phyloP scores from a whole-genome alignment of 1,140 invertebrate genomes.

The Drosophila tani region DNA sequence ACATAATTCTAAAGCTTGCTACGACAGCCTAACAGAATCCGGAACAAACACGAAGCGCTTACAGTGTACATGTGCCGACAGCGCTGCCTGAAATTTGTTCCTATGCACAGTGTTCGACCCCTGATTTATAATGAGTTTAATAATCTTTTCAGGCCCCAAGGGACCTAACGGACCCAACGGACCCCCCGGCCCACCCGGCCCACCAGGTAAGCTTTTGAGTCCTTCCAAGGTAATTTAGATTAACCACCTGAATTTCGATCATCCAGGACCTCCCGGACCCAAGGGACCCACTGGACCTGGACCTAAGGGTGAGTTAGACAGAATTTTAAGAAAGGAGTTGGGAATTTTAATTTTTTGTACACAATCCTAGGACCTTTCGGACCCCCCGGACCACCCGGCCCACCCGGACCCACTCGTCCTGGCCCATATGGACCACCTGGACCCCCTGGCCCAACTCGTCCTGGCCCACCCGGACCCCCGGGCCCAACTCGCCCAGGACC shows the following conservation, averaged over 20 bases:
- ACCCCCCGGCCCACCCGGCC: slow-evolving; percentile 79
- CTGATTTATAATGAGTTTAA: not conserved
- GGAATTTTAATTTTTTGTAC: not conserved
- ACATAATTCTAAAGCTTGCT: too few relatives aligned
- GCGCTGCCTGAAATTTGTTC: too few relatives aligned
- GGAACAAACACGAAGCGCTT: too few relatives aligned
- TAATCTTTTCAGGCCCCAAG: slow-evolving; percentile 49
- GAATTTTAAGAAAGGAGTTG: too few relatives aligned
- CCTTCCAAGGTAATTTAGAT: not conserved
- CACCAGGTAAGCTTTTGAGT: slow-evolving; percentile 54
- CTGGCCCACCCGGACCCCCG: slow-evolving; percentile 59
- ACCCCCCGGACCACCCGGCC: slow-evolving; percentile 72
- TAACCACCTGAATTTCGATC: not conserved
- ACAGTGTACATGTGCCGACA: too few relatives aligned
- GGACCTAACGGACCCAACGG: slow-evolving; percentile 68
- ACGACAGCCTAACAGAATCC: too few relatives aligned
- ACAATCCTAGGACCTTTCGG: slow-evolving; percentile 36
- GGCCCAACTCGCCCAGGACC: slow-evolving; percentile 22
- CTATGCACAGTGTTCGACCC: too few relatives aligned
- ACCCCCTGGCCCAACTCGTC: slow-evolving; percentile 52
- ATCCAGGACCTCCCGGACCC: slow-evolving; percentile 71
- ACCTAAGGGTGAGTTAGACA: slow-evolving; percentile 31
- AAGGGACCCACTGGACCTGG: slow-evolving; percentile 65
- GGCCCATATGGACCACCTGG: slow-evolving; percentile 65
- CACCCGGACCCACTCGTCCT: slow-evolving; percentile 49